Evolutionary conservation across 2,888 invertebrate genomes (phyloP), one percentile per base, ranked within the genome.

Genomic region (Auanema freiburgensis): DNA sequence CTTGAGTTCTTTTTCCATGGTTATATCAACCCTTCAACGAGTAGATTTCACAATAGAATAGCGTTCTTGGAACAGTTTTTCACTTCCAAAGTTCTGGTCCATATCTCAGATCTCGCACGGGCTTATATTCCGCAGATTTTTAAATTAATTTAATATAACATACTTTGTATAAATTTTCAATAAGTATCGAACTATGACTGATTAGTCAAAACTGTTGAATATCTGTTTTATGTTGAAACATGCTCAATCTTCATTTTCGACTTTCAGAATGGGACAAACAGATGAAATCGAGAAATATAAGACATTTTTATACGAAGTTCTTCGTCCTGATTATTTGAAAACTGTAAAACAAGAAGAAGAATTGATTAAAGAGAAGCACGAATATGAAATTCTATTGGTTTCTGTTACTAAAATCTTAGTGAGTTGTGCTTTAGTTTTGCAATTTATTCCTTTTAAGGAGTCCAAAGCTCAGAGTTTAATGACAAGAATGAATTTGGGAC

Each of bases 11-110:
- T 76, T 72, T 56, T 51, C 67, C 16, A 60, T 69, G 12, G 69
- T 74, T n/a, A 66, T 76, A 23, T 72, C 74, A 10, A 68, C 65
- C 52, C 72, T 73, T 60, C 67, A 70, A 10, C 66, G 76, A 2
- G 74, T 74, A 16, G 69, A 69, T 57, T 60, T 50, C 41, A 57
- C 62, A 14, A 52, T 58, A 12, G 64, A 64, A 54, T 64, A 57
- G 42, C 11, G 14, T 6, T 56, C 25, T n/a, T 55, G n/a, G 5
- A 8, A 24, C 25, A 6, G 33, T 24, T 4, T 40, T 6, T 33
- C 6, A 33, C 3, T 33, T 33, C 33, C 33, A 33, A 33, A 33
- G 3, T 8, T 33, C 33, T 33, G 33, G 33, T 33, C 33, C 33
- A 33, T 8, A 33, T 33, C 33, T 33, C 33, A 33, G 33, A 33